Evolutionary conservation across 2,888 invertebrate species (phyloP).

Genomic region (Ecliptopera silaceata): DNA sequence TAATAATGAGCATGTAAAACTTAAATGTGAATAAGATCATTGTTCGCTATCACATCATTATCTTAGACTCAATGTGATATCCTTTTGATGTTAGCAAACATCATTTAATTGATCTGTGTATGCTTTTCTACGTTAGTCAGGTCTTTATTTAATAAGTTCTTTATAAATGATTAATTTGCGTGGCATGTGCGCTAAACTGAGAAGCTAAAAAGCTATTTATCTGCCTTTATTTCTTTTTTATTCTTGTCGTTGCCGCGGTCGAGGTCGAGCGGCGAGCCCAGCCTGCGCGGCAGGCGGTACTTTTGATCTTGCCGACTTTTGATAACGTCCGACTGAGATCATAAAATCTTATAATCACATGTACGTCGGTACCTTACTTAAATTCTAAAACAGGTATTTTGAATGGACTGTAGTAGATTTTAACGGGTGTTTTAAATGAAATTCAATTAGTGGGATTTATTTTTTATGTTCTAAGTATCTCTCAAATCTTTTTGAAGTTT

Average conservation of each 20-base stretch:
- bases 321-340: conserved; percentile 55
- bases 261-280: conserved; percentile 44
- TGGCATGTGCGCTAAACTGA: conserved; percentile 27
- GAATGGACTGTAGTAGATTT: conserved; percentile 28
- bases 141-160: neutral
- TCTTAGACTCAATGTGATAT: conserved; percentile 16
- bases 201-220: conserved; percentile 45
- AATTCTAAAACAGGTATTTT: conserved; percentile 44
- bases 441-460: conserved; percentile 28
- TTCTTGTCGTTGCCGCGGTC: conserved; percentile 48
- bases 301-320: conserved; percentile 54
- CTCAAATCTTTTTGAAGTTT: conserved; percentile 1
- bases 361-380: conserved; percentile 43
- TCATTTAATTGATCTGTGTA: neutral
- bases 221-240: conserved; percentile 43
- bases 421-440: conserved; percentile 29
- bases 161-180: conserved; percentile 8
- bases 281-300: conserved; percentile 42
- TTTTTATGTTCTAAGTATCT: conserved; percentile 13
- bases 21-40: conserved; percentile 22
- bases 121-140: neutral
- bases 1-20: conserved; percentile 27
- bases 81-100: conserved; percentile 17
- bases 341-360: conserved; percentile 54
- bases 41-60: conserved; percentile 19